phyloP scores from a whole-genome alignment of 2,797 vertebrate genomes.

The Allobates femoralis region DNA sequence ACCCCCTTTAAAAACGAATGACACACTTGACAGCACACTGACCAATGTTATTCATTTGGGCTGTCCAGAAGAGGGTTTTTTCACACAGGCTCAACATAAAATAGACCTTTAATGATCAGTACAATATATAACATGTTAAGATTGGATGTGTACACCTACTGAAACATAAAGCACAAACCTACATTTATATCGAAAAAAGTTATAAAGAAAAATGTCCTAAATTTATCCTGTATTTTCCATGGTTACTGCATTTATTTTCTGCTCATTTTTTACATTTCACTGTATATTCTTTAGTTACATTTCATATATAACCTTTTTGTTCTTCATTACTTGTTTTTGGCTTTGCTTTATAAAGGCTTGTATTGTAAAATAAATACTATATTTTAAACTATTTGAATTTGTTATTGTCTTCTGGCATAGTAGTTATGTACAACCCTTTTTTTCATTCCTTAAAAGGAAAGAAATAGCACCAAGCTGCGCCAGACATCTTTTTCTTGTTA shows the following conservation, averaged over 20 bases:
- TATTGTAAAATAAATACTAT: constrained; percentile 57
- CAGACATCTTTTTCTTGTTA: constrained; percentile 21
- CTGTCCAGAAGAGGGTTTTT: too few relatives aligned
- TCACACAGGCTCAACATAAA: not conserved
- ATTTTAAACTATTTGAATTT: constrained; percentile 67
- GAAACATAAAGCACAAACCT: not conserved
- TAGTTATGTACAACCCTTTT: not conserved
- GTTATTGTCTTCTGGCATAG: constrained; percentile 70
- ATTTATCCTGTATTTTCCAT: not conserved
- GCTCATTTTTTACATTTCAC: not conserved
- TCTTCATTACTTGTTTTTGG: not conserved
- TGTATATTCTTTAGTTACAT: not conserved
- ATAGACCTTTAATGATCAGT: too few relatives aligned
- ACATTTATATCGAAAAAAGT: not conserved
- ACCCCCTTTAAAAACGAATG: too few relatives aligned
- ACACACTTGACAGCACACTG: too few relatives aligned
- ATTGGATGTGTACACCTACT: not conserved
- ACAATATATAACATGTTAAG: not conserved
- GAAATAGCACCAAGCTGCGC: not conserved
- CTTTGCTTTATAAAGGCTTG: constrained; percentile 10
- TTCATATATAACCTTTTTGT: not conserved
- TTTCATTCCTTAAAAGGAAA: not conserved
- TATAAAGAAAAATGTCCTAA: too few relatives aligned
- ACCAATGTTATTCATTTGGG: too few relatives aligned
- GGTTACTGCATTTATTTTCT: constrained; percentile 9